These are phyloP conservation scores for Philonicus albiceps DNA, from an alignment of 2,888 invertebrate species.

Conservation along the genomic window DNA sequence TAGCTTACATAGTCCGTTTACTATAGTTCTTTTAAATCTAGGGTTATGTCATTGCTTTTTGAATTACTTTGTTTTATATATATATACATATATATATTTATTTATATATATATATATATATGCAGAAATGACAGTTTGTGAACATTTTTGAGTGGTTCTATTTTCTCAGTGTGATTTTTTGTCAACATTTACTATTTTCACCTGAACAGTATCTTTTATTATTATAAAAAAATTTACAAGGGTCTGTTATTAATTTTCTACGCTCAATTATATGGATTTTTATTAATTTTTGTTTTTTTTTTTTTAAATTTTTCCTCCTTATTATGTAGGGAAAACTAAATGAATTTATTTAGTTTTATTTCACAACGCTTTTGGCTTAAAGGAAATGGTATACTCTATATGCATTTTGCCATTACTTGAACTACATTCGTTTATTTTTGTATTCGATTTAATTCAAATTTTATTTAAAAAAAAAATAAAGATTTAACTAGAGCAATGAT, in stretches of 20 bases:
- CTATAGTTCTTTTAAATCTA: not conserved
- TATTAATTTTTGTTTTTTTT: not conserved
- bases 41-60: slow-evolving; percentile 32
- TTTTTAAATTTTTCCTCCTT: not conserved
- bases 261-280: not conserved
- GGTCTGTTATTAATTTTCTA: not conserved
- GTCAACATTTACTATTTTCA: not conserved
- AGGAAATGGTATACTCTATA: not conserved
- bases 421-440: not conserved
- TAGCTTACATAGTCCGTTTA: slow-evolving; percentile 21
- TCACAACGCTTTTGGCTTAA: not conserved
- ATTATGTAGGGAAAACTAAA: not conserved
- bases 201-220: not conserved
- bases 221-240: not conserved
- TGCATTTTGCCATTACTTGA: not conserved
- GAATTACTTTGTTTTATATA: not conserved
- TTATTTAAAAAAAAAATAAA: not conserved
- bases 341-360: not conserved
- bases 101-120: not conserved
- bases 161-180: slow-evolving; percentile 21
- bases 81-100: not conserved
- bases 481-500: not conserved
- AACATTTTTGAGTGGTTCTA: slow-evolving; percentile 31
- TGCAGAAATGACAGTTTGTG: slow-evolving; percentile 33
- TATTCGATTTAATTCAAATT: not conserved